These are phyloP conservation scores for Brachionus rubens DNA, from an alignment of 1,140 invertebrate species.

Conservation along the genomic window DNA sequence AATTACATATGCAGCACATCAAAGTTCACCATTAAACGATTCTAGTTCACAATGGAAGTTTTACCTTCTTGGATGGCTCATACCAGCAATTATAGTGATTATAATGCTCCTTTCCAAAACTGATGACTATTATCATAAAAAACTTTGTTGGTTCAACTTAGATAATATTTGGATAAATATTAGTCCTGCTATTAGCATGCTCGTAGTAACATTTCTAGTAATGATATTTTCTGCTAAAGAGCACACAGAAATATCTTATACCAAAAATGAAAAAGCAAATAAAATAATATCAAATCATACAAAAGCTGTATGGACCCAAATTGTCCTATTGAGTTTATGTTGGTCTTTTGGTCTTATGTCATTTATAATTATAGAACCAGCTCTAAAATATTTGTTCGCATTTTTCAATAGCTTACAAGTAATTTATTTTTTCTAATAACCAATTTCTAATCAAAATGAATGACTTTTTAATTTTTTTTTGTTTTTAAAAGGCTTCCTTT, in stretches of 20 bases:
- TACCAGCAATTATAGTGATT: constrained; percentile 57
- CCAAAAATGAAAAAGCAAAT: constrained; percentile 60
- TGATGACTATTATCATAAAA: constrained; percentile 55
- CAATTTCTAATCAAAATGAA: not conserved
- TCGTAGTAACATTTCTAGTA: constrained; percentile 54
- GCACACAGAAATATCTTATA: constrained; percentile 61
- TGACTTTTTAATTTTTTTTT: constrained; percentile 30
- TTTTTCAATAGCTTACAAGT: constrained; percentile 58
- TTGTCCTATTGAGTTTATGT: constrained; percentile 54
- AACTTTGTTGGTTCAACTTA: constrained; percentile 51
- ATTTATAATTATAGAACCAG: constrained; percentile 53
- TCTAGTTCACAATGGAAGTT: constrained; percentile 55
- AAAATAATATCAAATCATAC: constrained; percentile 58
- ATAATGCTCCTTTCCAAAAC: constrained; percentile 56
- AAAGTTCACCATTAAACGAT: constrained; percentile 52
- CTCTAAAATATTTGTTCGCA: constrained; percentile 58
- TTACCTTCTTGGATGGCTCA: constrained; percentile 59
- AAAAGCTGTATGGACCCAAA: constrained; percentile 59
- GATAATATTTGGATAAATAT: constrained; percentile 45
- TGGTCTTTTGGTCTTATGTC: constrained; percentile 59
- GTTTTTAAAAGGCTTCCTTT: constrained; percentile 53
- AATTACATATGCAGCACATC: constrained; percentile 60
- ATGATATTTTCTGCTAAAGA: constrained; percentile 61
- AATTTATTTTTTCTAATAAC: no score
- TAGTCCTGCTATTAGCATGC: constrained; percentile 2